phyloP scores from a whole-genome alignment of 2,797 vertebrate genomes.

The Notolepis coatsorum region DNA sequence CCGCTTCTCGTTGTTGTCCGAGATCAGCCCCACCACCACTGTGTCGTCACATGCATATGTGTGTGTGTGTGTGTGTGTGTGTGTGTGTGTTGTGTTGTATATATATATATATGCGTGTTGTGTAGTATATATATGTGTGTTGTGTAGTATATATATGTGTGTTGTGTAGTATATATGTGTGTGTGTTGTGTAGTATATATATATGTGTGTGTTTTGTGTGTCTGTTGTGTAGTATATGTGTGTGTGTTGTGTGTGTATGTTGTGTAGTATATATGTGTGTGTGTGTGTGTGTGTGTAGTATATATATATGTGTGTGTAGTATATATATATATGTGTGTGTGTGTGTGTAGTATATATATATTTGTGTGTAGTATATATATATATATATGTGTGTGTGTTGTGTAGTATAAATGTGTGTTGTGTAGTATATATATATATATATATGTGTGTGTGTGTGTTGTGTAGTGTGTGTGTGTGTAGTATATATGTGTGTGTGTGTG shows the following conservation, averaged over 20 bases:
- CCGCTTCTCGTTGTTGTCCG: no score
- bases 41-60: neutral
- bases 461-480: slow-evolving; percentile 1
- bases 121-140: no score
- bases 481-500: slow-evolving; percentile 29
- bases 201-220: neutral
- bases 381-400: no score
- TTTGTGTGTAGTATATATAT: no score
- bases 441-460: neutral
- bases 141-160: no score
- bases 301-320: slow-evolving; percentile 4
- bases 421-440: neutral
- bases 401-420: slow-evolving; percentile 5
- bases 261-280: no score
- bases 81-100: neutral
- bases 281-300: no score
- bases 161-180: no score
- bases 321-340: neutral
- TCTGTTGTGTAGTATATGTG: slow-evolving; percentile 22
- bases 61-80: slow-evolving; percentile 1
- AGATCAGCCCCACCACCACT: no score
- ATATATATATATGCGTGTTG: slow-evolving; percentile 23
- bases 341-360: neutral
- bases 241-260: no score
- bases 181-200: neutral